Conservation (phyloP, 2,113 vertebrate species). For the Hydropotes inermis region DNA sequence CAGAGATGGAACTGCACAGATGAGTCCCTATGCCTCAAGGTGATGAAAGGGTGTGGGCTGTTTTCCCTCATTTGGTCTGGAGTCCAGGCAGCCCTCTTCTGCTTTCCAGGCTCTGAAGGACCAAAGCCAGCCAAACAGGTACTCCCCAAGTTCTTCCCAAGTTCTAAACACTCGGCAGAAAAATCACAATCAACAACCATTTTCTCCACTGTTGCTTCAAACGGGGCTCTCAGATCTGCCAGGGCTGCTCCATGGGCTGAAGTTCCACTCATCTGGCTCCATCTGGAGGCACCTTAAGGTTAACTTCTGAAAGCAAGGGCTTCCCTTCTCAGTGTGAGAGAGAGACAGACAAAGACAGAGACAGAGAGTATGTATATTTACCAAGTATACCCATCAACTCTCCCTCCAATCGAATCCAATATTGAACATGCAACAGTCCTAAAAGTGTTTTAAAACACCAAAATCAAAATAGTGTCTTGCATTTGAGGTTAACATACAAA, state of each 20-base stretch:
- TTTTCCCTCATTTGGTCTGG: neutral
- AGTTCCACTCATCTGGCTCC: neutral
- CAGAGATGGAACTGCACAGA: neutral
- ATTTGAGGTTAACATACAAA: slow-evolving; percentile 78
- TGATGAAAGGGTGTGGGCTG: neutral
- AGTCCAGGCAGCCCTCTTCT: neutral
- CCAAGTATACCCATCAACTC: neutral
- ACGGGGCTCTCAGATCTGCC: neutral
- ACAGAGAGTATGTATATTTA: neutral
- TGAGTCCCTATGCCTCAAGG: neutral
- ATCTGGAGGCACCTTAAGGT: neutral
- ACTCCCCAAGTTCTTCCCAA: neutral
- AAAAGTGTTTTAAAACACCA: slow-evolving; percentile 66
- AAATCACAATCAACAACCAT: neutral
- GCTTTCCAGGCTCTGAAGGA: neutral
- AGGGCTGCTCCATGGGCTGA: neutral
- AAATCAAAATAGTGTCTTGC: slow-evolving; percentile 64
- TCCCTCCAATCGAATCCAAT: neutral
- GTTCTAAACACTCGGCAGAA: neutral
- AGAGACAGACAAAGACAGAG: neutral
- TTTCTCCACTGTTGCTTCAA: neutral
- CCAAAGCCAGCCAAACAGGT: neutral
- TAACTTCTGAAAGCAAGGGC: neutral
- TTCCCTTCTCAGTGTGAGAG: neutral
- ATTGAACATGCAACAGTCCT: slow-evolving; percentile 43